phyloP scores from a whole-genome alignment of 2,888 invertebrate genomes.

The Rotaria socialis region DNA sequence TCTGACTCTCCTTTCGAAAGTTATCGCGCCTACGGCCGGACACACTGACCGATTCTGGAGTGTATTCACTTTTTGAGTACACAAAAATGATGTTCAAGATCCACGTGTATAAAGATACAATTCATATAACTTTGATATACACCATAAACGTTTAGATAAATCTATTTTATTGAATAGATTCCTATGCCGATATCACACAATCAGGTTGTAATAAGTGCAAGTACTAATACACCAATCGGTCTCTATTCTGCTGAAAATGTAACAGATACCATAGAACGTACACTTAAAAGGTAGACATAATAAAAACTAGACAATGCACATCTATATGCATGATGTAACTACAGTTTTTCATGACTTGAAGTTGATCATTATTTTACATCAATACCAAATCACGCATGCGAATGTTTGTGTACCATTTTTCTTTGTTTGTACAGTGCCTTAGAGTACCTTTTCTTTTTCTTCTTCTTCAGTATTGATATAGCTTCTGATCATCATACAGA shows the following conservation, averaged over 20 bases:
- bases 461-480: not conserved
- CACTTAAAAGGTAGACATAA: constrained; percentile 41
- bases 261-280: constrained; percentile 39
- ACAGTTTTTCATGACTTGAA: not conserved
- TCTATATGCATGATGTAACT: too few relatives aligned
- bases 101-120: too few relatives aligned
- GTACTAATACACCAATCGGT: constrained; percentile 43
- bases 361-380: not conserved
- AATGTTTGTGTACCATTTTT: not conserved
- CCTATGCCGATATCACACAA: constrained; percentile 39
- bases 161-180: constrained; percentile 4
- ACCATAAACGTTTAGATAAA: too few relatives aligned
- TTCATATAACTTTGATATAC: too few relatives aligned
- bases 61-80: too few relatives aligned
- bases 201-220: constrained; percentile 37
- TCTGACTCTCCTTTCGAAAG: too few relatives aligned
- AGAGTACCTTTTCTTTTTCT: not conserved
- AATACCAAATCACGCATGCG: not conserved
- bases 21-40: too few relatives aligned
- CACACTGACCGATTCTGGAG: too few relatives aligned
- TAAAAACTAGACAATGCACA: too few relatives aligned
- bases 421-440: not conserved
- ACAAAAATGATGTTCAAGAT: too few relatives aligned
- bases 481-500: not conserved
- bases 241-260: constrained; percentile 44